Evolutionary conservation across 2,113 vertebrate species (phyloP).

Genomic region (Xyliphius kryptos): DNA sequence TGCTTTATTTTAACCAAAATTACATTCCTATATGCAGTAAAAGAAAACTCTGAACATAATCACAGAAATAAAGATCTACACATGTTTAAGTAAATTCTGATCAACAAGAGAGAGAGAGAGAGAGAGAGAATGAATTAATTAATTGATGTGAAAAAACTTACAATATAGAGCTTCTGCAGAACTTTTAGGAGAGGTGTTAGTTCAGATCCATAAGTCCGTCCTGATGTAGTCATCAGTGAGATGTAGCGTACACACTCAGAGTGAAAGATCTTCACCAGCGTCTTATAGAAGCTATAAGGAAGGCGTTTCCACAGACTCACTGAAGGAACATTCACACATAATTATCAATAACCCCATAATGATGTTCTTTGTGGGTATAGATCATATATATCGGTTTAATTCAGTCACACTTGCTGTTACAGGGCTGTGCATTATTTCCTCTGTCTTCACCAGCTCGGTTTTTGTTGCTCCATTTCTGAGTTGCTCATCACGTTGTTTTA

Average conservation of each 20-base stretch:
- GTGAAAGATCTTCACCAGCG: conserved; percentile 24
- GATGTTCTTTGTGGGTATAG: no score
- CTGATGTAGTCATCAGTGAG: not conserved
- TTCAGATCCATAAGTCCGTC: conserved; percentile 16
- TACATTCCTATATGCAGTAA: no score
- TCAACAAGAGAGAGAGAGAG: not conserved
- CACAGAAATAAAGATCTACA: no score
- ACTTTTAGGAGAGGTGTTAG: not conserved
- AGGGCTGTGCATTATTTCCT: no score
- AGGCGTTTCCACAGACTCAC: conserved; percentile 28
- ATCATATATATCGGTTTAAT: no score
- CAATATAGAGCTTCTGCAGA: conserved; percentile 8
- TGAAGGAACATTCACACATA: not conserved
- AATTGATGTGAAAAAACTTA: not conserved
- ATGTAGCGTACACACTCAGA: conserved; percentile 7
- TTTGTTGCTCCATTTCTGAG: no score
- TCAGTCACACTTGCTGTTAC: no score
- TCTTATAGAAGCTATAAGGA: conserved; percentile 18
- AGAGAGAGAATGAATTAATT: not conserved
- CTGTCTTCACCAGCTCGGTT: no score
- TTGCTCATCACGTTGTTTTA: no score
- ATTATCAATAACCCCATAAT: not conserved
- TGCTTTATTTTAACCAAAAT: no score
- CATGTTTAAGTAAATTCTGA: no score
- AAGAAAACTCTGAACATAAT: no score